phyloP scores from a whole-genome alignment of 1,140 invertebrate genomes.

The Pantala flavescens region DNA sequence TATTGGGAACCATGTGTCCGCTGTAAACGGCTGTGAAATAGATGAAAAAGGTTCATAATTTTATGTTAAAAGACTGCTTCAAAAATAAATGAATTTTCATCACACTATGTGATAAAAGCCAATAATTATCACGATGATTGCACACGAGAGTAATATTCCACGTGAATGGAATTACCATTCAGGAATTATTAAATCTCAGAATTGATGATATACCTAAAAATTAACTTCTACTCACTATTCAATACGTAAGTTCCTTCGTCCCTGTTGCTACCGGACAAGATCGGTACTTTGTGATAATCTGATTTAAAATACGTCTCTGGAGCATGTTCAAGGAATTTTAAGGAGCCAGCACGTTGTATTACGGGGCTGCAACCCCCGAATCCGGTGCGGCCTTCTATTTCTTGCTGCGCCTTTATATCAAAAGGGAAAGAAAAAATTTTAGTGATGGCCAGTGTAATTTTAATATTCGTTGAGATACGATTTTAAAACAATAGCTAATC shows the following conservation, averaged over 20 bases:
- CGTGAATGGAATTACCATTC: no score
- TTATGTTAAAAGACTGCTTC: no score
- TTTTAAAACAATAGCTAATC: background rate
- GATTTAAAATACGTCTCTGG: background rate
- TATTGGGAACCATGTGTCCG: background rate
- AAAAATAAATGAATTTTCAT: no score
- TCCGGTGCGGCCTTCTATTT: background rate
- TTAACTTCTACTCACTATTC: background rate
- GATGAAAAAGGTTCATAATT: background rate
- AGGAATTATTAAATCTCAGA: no score
- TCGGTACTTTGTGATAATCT: background rate
- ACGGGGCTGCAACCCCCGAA: background rate
- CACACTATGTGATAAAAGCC: no score
- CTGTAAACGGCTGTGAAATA: background rate
- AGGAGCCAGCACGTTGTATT: background rate
- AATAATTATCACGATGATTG: no score
- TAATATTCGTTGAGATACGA: no score
- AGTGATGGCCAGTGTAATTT: no score
- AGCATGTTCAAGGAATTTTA: background rate
- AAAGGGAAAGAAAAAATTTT: background rate
- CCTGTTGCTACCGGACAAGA: background rate
- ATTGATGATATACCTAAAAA: no score
- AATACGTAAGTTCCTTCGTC: background rate
- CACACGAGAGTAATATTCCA: no score
- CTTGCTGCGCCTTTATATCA: background rate